Conservation (phyloP, 2,797 vertebrate species). For the Anguilla anguilla region DNA sequence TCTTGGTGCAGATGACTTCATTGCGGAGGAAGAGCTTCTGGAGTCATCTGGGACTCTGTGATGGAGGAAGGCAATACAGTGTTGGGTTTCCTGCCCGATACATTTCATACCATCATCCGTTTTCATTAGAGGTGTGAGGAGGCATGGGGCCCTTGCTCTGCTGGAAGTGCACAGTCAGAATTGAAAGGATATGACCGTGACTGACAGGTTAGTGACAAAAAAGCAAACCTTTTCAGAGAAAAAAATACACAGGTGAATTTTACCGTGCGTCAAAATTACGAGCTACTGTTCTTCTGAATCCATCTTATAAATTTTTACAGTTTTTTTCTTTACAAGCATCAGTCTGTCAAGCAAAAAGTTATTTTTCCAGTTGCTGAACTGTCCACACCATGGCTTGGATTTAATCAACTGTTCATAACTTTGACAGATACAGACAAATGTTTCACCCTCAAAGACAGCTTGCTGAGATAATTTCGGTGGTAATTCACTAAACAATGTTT, state of each 20-base stretch:
- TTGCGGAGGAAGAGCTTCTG: background rate
- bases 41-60: background rate
- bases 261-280: background rate
- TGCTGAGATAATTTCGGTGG: background rate
- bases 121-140: slow-evolving; percentile 9
- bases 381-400: background rate
- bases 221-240: background rate
- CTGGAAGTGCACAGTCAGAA: background rate
- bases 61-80: background rate
- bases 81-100: background rate
- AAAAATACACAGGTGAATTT: background rate
- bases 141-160: background rate
- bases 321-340: background rate
- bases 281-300: background rate
- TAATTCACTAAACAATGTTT: background rate
- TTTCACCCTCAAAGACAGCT: background rate
- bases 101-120: background rate
- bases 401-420: background rate
- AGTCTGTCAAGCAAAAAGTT: background rate
- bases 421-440: background rate
- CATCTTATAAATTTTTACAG: background rate
- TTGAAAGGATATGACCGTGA: background rate
- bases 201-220: background rate
- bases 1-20: background rate
- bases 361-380: background rate